Percentiles rank a stretch among this genome's conserved stretches.
phyloP scores from a whole-genome alignment of 2,888 invertebrate genomes.

The Agapetus fuscipes region DNA sequence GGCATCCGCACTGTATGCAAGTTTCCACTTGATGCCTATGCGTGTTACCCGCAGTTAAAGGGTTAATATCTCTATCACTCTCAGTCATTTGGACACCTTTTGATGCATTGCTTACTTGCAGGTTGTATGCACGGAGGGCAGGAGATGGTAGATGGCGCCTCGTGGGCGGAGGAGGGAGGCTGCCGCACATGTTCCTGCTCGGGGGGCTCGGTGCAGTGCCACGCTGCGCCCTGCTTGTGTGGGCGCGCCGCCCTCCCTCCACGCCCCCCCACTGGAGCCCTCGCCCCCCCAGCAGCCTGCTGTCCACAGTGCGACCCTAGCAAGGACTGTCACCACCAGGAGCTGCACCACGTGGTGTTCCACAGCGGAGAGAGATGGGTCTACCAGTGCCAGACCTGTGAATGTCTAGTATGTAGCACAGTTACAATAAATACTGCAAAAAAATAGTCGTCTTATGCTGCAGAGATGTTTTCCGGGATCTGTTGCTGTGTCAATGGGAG shows the following conservation, averaged over 20 bases:
- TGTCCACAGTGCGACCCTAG: constrained; percentile 74
- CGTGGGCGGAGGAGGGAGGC: constrained; percentile 40
- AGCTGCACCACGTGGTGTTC: constrained; percentile 63
- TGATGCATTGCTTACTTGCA: too few species aligned
- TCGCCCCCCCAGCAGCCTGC: constrained; percentile 49
- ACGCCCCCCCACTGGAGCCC: constrained; percentile 39
- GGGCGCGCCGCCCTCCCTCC: constrained; percentile 17
- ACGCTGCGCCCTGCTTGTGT: constrained; percentile 62
- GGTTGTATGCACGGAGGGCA: constrained; percentile 65
- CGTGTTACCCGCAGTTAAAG: too few species aligned
- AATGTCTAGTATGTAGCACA: constrained; percentile 62
- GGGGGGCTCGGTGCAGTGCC: constrained; percentile 57
- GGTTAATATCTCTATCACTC: too few species aligned
- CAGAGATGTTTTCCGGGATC: too few species aligned
- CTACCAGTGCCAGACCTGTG: constrained; percentile 86
- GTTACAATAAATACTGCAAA: background rate
- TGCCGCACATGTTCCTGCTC: constrained; percentile 41
- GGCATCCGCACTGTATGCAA: too few species aligned
- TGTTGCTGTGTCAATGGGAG: too few species aligned
- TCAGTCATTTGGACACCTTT: too few species aligned
- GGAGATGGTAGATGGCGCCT: constrained; percentile 50
- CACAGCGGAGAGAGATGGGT: constrained; percentile 81
- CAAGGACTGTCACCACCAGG: constrained; percentile 69
- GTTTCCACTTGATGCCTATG: too few species aligned
- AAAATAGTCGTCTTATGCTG: too few species aligned